These are phyloP conservation scores for Percopsis omiscomaycus DNA, from an alignment of 2,797 vertebrate genomes.

Conservation along the genomic window DNA sequence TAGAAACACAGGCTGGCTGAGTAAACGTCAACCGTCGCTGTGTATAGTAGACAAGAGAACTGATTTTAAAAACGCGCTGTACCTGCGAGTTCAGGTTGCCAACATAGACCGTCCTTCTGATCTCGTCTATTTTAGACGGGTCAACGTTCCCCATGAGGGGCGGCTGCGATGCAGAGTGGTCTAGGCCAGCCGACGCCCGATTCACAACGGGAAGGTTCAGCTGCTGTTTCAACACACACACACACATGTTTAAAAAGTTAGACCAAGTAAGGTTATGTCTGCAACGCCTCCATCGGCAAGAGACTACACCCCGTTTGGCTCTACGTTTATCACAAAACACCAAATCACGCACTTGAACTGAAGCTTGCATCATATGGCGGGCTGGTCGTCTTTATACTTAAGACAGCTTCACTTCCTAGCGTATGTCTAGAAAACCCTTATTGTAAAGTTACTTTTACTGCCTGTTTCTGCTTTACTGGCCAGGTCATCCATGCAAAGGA, in stretches of 20 bases:
- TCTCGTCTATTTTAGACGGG: constrained; percentile 96
- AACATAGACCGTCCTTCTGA: constrained; percentile 95
- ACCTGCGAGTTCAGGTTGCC: constrained; percentile 99
- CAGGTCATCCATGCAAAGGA: too few relatives aligned
- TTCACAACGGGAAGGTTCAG: constrained; percentile 87
- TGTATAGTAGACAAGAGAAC: not conserved
- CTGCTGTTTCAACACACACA: constrained; percentile 48
- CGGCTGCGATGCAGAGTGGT: constrained; percentile 82
- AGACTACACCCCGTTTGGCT: too few relatives aligned
- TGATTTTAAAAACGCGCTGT: constrained; percentile 15
- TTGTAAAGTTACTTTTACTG: too few relatives aligned
- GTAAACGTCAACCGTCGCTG: not conserved
- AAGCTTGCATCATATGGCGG: too few relatives aligned
- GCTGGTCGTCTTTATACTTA: too few relatives aligned
- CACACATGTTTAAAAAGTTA: not conserved
- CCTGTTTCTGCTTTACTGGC: too few relatives aligned
- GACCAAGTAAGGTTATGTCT: too few relatives aligned
- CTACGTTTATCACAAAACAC: too few relatives aligned
- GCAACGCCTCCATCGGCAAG: too few relatives aligned
- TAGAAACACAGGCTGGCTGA: not conserved
- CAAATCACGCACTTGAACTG: too few relatives aligned
- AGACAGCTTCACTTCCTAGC: too few relatives aligned
- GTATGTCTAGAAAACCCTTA: too few relatives aligned
- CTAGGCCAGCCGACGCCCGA: constrained; percentile 74
- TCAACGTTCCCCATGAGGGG: constrained; percentile 97